Evolutionary conservation across 2,888 invertebrate species (phyloP), one percentile per base, ranked within the genome.

Genomic region (Nemurella pictetii): DNA sequence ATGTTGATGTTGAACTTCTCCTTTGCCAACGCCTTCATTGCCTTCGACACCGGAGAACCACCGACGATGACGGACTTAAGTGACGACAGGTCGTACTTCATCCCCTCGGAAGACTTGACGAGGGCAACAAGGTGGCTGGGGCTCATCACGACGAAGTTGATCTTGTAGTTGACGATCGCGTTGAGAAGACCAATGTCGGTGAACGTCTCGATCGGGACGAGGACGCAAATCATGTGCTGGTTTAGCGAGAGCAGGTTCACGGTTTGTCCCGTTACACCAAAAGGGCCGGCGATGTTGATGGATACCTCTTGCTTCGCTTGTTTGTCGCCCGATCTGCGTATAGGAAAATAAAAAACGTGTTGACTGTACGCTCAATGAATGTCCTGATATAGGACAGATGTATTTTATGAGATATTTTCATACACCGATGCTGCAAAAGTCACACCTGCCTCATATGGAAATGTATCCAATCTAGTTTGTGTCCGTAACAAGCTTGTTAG

Each of bases 71-170:
- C 78, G 30, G 78, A 78, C 78, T 78, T 78, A 0, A 78, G 2
- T 12, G n/a, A 28, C 9, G 78, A 78, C 78, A 78, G 30, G 78
- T 78, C 78, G 30, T 78, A 78, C 4, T 3, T 78, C 28, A 15
- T 30, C 15, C 29, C 28, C 78, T 78, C 28, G 9, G 78, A 3
- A 12, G 28, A 78, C n/a, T 78, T 78, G 20, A 29, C 28, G 29
- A 78, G 78, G 12, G 28, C 29, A 5, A 78, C 28, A 4, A 78
- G 30, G 5, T 78, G 78, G 30, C 78, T 28, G 29, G 78, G 78
- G 20, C 78, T 29, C n/a, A 78, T 78, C 78, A 78, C 78, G 78
- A 78, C 27, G 30, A 78, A 78, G 30, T 78, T 78, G n/a, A 78
- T 30, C 30, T 78, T 78, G 78, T 78, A 78, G 9, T 78, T 78